Evolutionary conservation across 2,797 vertebrate species (phyloP).

Genomic region (Sarcophilus harrisii): DNA sequence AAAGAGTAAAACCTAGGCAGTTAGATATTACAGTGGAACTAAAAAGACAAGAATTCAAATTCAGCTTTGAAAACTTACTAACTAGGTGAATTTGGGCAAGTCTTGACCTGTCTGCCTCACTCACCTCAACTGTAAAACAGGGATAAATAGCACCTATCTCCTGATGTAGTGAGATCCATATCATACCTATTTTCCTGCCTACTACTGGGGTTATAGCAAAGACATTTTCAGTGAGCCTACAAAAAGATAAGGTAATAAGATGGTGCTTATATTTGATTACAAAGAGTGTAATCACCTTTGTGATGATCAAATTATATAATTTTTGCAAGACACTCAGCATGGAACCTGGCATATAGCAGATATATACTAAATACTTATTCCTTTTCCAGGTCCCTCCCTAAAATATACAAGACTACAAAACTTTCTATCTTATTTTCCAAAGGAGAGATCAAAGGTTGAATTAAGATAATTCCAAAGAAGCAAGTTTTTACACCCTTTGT

Average conservation of each 20-base stretch:
- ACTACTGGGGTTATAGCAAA: too few species aligned
- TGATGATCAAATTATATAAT: background rate
- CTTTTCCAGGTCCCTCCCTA: background rate
- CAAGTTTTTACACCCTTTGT: background rate
- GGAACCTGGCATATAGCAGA: background rate
- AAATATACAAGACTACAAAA: background rate
- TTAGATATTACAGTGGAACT: background rate
- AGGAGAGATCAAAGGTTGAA: background rate
- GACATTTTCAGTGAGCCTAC: too few species aligned
- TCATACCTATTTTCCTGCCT: too few species aligned
- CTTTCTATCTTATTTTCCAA: conserved; percentile 34
- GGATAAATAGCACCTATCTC: background rate
- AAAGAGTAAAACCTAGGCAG: background rate
- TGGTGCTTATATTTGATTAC: too few species aligned
- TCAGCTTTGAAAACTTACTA: background rate
- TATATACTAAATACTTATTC: background rate
- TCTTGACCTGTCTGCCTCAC: background rate
- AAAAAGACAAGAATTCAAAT: background rate
- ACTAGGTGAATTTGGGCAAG: background rate
- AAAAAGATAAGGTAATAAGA: too few species aligned
- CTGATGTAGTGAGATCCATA: background rate
- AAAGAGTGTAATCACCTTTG: background rate
- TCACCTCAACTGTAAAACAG: background rate
- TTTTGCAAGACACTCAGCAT: background rate
- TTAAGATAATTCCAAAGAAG: background rate